phyloP scores from a whole-genome alignment of 2,888 invertebrate genomes.

The Drosophila tanythrix region DNA sequence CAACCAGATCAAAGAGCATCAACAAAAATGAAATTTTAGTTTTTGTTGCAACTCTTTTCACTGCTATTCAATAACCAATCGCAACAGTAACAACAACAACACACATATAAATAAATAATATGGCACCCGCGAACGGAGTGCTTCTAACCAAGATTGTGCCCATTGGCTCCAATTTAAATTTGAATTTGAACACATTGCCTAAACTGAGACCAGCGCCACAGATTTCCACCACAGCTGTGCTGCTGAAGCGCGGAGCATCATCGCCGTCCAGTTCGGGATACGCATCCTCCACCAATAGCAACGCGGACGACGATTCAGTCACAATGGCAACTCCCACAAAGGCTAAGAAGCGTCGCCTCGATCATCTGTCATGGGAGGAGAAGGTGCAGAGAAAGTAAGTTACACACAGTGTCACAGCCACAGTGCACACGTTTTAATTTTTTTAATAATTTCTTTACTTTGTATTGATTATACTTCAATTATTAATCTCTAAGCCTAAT shows the following conservation, averaged over 20 bases:
- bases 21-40: conserved; percentile 54
- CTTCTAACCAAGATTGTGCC: conserved; percentile 83
- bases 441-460: background rate
- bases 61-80: conserved; percentile 15
- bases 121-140: conserved; percentile 76
- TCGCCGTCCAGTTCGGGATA: conserved; percentile 64
- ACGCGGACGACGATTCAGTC: conserved; percentile 58
- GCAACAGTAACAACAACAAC: conserved; percentile 14
- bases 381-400: conserved; percentile 94
- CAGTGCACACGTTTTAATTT: background rate
- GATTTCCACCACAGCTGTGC: conserved; percentile 36
- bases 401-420: conserved; percentile 82
- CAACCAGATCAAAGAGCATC: conserved; percentile 11
- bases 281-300: conserved; percentile 62
- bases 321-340: conserved; percentile 48
- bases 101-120: conserved; percentile 27
- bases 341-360: conserved; percentile 90
- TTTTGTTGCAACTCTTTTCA: conserved; percentile 9
- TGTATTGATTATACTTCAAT: background rate
- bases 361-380: conserved; percentile 94
- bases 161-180: conserved; percentile 71
- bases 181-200: conserved; percentile 72
- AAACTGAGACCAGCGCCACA: conserved; percentile 68
- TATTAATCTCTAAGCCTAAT: background rate
- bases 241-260: conserved; percentile 51